Evolutionary conservation across 1,140 invertebrate genomes (phyloP), one percentile per base, ranked within the genome.

Genomic region (Whitmania pigra): DNA sequence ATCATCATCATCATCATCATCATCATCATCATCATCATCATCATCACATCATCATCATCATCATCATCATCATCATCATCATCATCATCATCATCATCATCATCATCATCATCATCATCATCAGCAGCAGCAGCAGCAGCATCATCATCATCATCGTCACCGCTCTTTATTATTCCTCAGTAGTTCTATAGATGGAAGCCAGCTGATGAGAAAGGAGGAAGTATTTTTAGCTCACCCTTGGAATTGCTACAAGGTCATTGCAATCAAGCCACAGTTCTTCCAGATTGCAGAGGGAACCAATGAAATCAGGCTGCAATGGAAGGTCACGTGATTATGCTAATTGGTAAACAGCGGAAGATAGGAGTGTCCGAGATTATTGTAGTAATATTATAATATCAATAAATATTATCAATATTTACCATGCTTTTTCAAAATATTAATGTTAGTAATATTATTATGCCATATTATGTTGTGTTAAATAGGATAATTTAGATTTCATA

Each of bases 191-290:
- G 5, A 49, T 49, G 43, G 43, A 49, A 15, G 2, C 43, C 43
- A 49, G 43, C 9, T 17, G 43, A 49, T 17, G 43, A 49, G 15
- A 49, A 0, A 0, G 15, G 13, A 15, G 43, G 15, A 49, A 15
- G 43, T 49, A 49, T 49, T 49, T 49, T 49, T 55, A n/a, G 80
- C 79, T 83, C 80, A 87, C 86, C 57, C 88, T 85, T 54, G 96
- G 97, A 77, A 99, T 85, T 77, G 89, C 88, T 78, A 90, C 89
- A 71, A 99, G 84, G 80, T 94, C 90, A 84, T 99, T 99, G 82
- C 94, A 92, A 84, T 99, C 97, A 69, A 98, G 82, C 93, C 95
- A 99, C 57, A 99, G 86, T 84, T 99, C 96, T 81, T 95, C 89
- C 36, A 99, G 84, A 17, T 89, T 88, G 71, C 92, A 89, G 76